Conservation (phyloP, 1,140 invertebrate species). For the Xylocopa sonorina region DNA sequence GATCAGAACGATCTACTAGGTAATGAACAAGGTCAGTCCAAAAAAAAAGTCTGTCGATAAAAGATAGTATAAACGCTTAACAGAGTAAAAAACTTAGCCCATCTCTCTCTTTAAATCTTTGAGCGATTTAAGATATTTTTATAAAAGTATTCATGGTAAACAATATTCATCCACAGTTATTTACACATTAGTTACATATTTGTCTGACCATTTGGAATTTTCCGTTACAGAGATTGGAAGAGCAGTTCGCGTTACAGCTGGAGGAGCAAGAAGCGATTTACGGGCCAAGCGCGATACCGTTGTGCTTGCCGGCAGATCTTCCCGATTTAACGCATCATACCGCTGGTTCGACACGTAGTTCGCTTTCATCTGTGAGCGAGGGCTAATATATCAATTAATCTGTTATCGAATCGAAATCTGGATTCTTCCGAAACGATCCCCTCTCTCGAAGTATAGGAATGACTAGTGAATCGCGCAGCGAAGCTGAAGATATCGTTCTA, state of each 20-base stretch:
- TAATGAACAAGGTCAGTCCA: constrained; percentile 65
- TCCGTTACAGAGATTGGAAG: constrained; percentile 89
- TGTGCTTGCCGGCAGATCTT: constrained; percentile 85
- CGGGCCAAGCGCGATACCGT: constrained; percentile 82
- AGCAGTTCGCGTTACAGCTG: constrained; percentile 90
- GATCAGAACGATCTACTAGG: constrained; percentile 58
- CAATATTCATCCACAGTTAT: neutral
- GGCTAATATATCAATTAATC: constrained; percentile 74
- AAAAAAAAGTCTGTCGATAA: constrained; percentile 47
- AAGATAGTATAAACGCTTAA: neutral
- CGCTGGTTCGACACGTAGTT: constrained; percentile 86
- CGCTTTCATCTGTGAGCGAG: constrained; percentile 86
- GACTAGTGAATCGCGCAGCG: neutral
- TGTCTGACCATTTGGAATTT: neutral
- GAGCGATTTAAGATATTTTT: neutral
- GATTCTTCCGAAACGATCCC: neutral
- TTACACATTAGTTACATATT: neutral
- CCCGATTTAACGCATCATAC: constrained; percentile 83
- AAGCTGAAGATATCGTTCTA: neutral
- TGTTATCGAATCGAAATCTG: neutral
- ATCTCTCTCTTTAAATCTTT: neutral
- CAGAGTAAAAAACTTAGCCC: neutral
- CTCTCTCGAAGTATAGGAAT: constrained; percentile 4
- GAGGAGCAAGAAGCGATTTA: constrained; percentile 93
- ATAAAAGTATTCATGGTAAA: neutral